Conservation (phyloP, 1,140 invertebrate genomes). For the Zaprionus tsacasi region DNA sequence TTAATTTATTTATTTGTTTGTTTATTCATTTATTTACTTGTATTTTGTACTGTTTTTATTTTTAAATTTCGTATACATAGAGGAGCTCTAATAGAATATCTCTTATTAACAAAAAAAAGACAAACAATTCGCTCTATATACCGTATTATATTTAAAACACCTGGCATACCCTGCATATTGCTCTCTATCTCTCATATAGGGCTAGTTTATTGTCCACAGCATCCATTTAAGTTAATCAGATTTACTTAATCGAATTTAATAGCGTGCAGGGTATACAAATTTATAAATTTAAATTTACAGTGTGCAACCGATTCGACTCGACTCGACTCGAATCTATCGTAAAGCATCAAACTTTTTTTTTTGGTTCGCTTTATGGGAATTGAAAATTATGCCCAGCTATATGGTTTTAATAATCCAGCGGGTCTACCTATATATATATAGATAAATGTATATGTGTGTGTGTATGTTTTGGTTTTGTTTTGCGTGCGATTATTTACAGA, state of each 20-base stretch:
- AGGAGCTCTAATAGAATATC: no score
- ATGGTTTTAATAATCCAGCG: constrained; percentile 68
- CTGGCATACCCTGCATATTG: no score
- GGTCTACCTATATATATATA: not conserved
- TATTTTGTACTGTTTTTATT: no score
- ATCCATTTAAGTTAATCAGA: not conserved
- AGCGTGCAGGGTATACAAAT: constrained; percentile 4
- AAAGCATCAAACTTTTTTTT: constrained; percentile 14
- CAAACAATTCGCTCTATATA: no score
- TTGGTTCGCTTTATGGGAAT: constrained; percentile 20
- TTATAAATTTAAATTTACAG: no score
- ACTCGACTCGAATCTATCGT: not conserved
- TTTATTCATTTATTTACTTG: no score
- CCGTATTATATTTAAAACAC: no score
- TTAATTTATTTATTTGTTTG: no score
- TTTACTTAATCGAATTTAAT: not conserved
- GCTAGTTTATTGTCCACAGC: not conserved
- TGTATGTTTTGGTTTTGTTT: constrained; percentile 10
- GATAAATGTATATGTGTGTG: no score
- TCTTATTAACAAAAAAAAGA: no score
- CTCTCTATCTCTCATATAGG: no score
- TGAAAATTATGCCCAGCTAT: constrained; percentile 54
- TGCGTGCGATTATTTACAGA: constrained; percentile 44
- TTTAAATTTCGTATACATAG: no score
- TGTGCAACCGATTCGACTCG: not conserved